Conservation (phyloP, 2,888 invertebrate species). For the Eubasilissa splendida region DNA sequence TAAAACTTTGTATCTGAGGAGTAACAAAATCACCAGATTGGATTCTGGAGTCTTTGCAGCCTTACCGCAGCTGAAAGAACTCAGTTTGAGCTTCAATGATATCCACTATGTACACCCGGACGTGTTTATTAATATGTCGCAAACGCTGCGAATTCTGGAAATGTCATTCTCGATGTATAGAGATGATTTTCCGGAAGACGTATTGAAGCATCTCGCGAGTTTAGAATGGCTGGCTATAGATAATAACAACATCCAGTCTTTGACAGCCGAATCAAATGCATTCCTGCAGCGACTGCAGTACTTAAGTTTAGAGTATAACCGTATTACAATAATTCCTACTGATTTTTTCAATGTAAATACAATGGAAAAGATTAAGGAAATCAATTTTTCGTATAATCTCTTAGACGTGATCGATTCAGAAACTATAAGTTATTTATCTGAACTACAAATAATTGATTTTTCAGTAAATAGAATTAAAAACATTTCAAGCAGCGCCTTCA, state of each 20-base stretch:
- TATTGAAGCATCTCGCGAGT: conserved; percentile 81
- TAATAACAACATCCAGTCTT: conserved; percentile 86
- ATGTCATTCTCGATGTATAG: conserved; percentile 89
- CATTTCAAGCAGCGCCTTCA: conserved; percentile 82
- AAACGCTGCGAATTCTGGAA: conserved; percentile 86
- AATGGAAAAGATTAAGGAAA: conserved; percentile 82
- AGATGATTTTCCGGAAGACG: conserved; percentile 84
- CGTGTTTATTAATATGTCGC: conserved; percentile 84
- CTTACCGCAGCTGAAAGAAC: conserved; percentile 84
- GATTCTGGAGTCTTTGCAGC: conserved; percentile 81
- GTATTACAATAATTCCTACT: conserved; percentile 79
- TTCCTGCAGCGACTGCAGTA: conserved; percentile 82
- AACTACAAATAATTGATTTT: conserved; percentile 84
- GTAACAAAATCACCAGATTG: conserved; percentile 86
- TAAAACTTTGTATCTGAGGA: conserved; percentile 85
- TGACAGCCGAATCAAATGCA: conserved; percentile 81
- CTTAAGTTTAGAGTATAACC: conserved; percentile 89
- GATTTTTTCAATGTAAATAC: conserved; percentile 79
- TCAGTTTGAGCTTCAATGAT: conserved; percentile 93
- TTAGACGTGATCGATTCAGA: conserved; percentile 78
- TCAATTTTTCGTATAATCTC: conserved; percentile 88
- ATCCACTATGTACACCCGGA: conserved; percentile 86
- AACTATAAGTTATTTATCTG: conserved; percentile 81
- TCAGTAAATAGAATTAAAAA: conserved; percentile 84
- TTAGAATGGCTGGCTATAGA: conserved; percentile 89